Evolutionary conservation across 1,140 invertebrate genomes (phyloP).

Genomic region (Euglossa dilemma): DNA sequence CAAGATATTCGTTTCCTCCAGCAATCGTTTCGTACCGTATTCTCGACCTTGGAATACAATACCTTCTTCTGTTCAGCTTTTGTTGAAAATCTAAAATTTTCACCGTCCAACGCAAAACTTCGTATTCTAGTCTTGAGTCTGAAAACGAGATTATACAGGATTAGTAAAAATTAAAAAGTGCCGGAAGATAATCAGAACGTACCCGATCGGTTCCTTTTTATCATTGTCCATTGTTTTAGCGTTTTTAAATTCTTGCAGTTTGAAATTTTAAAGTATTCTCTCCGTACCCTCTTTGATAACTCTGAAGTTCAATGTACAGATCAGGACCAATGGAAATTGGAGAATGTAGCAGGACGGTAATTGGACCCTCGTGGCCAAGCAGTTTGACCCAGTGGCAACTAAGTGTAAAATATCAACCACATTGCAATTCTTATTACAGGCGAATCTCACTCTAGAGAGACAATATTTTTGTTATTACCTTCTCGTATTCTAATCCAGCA

Average conservation of each 20-base stretch:
- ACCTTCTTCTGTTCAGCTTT: not conserved
- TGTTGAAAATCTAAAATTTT: conserved; percentile 8
- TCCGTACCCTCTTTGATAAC: not conserved
- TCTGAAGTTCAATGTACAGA: conserved; percentile 5
- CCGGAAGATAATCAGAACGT: too few species aligned
- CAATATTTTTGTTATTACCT: not conserved
- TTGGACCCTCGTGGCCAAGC: conserved; percentile 4
- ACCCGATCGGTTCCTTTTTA: too few species aligned
- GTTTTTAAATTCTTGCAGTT: not conserved
- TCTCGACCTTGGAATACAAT: not conserved
- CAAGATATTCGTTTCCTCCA: not conserved
- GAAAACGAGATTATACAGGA: too few species aligned
- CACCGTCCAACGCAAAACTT: not conserved
- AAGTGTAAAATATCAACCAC: conserved; percentile 12
- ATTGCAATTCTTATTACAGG: conserved; percentile 1
- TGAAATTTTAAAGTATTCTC: not conserved
- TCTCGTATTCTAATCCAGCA: not conserved
- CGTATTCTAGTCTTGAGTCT: not conserved
- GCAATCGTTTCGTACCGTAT: not conserved
- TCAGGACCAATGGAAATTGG: conserved; percentile 9
- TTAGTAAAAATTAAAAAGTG: too few species aligned
- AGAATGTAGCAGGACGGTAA: conserved; percentile 25
- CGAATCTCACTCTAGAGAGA: not conserved
- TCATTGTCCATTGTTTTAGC: not conserved
- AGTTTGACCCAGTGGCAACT: conserved; percentile 7